phyloP scores from a whole-genome alignment of 64 coral and sea anemone genomes.

The Dendrophyllia cribrosa region DNA sequence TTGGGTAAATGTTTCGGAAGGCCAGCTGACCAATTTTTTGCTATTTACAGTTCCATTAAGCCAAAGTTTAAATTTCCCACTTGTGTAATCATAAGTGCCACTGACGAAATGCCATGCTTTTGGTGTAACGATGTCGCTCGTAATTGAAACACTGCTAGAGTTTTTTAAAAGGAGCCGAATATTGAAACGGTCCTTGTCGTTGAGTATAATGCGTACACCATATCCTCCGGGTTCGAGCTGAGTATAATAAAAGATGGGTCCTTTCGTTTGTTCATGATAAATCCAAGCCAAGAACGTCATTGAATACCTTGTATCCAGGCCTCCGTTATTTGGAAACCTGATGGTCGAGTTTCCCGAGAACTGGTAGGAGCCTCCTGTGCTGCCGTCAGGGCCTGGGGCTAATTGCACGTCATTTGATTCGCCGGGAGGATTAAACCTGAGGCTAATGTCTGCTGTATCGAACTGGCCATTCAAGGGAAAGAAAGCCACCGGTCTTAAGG shows the following conservation, averaged over 20 bases:
- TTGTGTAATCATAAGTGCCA: neutral
- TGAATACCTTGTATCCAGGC: constrained; percentile 44
- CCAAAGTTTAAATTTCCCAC: constrained; percentile 4
- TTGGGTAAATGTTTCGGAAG: neutral
- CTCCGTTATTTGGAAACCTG: constrained; percentile 24
- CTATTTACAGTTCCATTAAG: neutral
- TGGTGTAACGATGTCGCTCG: neutral
- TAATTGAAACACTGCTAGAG: no score
- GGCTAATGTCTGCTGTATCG: constrained; percentile 8
- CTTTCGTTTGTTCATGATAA: neutral
- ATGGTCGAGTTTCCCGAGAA: neutral
- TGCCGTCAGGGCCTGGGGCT: constrained; percentile 17
- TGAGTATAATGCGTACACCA: neutral
- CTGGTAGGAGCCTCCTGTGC: constrained; percentile 14
- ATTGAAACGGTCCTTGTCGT: neutral
- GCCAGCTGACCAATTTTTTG: neutral
- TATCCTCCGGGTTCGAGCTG: no score
- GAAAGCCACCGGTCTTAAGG: neutral
- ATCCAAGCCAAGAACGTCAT: constrained; percentile 54
- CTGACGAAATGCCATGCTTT: constrained; percentile 26
- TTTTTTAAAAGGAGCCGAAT: neutral
- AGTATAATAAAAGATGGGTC: neutral
- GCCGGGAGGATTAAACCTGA: neutral
- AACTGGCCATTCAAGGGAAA: constrained; percentile 4
- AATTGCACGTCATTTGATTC: neutral